A percentile compares a stretch with the other conserved stretches of the same genome.
These are phyloP conservation scores for Leptinotarsa haldemani DNA, from an alignment of 2,888 invertebrate species.

Conservation along the genomic window DNA sequence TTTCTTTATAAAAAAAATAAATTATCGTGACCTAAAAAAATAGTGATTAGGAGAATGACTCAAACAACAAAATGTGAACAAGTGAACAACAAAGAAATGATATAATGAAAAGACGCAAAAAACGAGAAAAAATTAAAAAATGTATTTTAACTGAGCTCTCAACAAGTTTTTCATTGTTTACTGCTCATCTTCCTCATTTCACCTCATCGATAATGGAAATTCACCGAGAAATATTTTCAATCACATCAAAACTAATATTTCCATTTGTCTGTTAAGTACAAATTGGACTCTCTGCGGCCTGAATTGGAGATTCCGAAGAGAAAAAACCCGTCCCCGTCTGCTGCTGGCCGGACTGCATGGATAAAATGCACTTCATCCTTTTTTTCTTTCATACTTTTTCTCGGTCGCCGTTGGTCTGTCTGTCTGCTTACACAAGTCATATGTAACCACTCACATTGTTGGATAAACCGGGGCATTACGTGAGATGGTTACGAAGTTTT, in stretches of 20 bases:
- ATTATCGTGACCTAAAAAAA: too few relatives aligned
- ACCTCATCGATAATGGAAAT: background rate
- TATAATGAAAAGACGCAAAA: too few relatives aligned
- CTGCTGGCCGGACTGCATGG: slow-evolving; percentile 38
- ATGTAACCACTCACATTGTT: slow-evolving; percentile 29
- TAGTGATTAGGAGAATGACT: too few relatives aligned
- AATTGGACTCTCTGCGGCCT: slow-evolving; percentile 13
- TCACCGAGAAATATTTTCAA: background rate
- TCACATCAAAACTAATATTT: background rate
- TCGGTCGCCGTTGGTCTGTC: slow-evolving; percentile 30
- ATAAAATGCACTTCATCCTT: slow-evolving; percentile 34
- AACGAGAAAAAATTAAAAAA: too few relatives aligned
- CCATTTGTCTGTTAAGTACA: background rate
- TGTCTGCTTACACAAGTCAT: slow-evolving; percentile 34
- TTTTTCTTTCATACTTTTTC: slow-evolving; percentile 29
- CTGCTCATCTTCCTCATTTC: too few relatives aligned
- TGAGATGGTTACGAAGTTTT: slow-evolving; percentile 7
- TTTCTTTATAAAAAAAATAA: too few relatives aligned
- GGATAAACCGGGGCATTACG: slow-evolving; percentile 11
- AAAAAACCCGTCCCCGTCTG: slow-evolving; percentile 35
- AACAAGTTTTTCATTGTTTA: too few relatives aligned
- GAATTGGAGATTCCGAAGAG: slow-evolving; percentile 14
- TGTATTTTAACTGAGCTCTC: too few relatives aligned
- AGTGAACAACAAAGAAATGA: too few relatives aligned
- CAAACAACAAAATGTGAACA: too few relatives aligned